Conservation (phyloP, 2,797 vertebrate genomes). For the Aphelocoma californica region DNA sequence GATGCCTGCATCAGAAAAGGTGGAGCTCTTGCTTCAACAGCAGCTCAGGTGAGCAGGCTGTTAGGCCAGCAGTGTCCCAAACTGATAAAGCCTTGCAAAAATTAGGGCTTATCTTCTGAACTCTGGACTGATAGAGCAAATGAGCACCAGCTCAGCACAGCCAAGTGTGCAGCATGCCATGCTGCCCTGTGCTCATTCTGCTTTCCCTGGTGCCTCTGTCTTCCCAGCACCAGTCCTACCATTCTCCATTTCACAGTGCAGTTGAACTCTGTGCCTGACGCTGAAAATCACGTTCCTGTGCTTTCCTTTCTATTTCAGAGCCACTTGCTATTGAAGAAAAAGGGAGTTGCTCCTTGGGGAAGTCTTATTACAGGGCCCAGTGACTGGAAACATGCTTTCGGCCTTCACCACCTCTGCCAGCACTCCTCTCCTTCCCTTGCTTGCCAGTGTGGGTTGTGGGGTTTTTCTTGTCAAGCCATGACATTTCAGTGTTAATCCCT, state of each 20-base stretch:
- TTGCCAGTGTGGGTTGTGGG: background rate
- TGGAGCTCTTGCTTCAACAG: background rate
- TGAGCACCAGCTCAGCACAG: background rate
- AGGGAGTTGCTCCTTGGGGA: background rate
- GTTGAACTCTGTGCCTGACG: background rate
- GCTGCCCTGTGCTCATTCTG: background rate
- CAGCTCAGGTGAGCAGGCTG: background rate
- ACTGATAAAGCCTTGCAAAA: background rate
- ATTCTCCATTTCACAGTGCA: background rate
- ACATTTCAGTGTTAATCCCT: background rate
- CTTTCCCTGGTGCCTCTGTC: background rate
- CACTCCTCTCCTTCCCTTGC: background rate
- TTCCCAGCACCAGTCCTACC: rapidly evolving
- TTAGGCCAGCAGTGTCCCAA: background rate
- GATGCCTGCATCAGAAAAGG: background rate
- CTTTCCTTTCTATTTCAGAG: background rate
- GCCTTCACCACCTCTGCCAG: background rate
- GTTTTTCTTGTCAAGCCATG: background rate
- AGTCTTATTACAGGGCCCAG: background rate
- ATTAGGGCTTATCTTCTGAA: background rate
- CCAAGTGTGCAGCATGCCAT: rapidly evolving
- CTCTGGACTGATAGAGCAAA: background rate
- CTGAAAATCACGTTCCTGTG: background rate
- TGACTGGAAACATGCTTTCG: background rate
- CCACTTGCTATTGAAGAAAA: background rate